Percentiles rank a stretch among this genome's conserved stretches.
Evolutionary conservation across 2,888 invertebrate genomes (phyloP).

Genomic region (Drosophila parthenogenetica): DNA sequence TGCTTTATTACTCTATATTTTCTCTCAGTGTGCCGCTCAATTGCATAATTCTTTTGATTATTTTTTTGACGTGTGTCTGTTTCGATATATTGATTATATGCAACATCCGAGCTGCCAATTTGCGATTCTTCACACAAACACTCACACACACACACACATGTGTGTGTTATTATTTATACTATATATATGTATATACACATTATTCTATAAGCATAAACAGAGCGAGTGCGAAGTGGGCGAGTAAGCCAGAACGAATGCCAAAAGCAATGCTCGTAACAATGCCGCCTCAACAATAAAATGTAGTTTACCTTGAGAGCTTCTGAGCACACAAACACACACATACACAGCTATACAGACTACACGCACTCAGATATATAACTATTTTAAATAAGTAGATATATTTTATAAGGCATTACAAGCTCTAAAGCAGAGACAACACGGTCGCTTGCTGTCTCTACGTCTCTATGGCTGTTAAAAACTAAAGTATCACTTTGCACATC

Average conservation of each 20-base stretch:
- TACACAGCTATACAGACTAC: conserved; percentile 20
- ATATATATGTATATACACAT: conserved; percentile 19
- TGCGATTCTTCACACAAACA: conserved; percentile 12
- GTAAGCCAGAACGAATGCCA: conserved; percentile 75
- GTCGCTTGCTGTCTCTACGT: not conserved
- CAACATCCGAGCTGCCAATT: conserved; percentile 12
- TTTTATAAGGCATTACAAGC: conserved; percentile 76
- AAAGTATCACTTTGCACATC: conserved; percentile 65
- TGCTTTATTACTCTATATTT: not conserved
- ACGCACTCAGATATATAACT: conserved; percentile 49
- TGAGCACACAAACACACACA: conserved; percentile 49
- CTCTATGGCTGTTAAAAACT: conserved; percentile 34
- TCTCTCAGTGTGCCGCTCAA: conserved; percentile 24
- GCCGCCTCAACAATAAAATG: conserved; percentile 78
- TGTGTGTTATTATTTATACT: conserved; percentile 10
- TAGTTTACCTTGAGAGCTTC: conserved; percentile 79
- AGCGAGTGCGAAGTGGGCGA: conserved; percentile 63
- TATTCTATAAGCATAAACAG: conserved; percentile 24
- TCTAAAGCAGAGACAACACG: conserved; percentile 34
- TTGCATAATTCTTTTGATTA: conserved; percentile 45
- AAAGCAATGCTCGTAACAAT: conserved; percentile 76
- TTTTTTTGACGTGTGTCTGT: conserved; percentile 31
- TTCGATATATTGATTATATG: conserved; percentile 47
- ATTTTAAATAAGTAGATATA: conserved; percentile 77
- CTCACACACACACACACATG: conserved; percentile 1